phyloP scores from a whole-genome alignment of 2,797 vertebrate genomes.

The Diplodus puntazzo region DNA sequence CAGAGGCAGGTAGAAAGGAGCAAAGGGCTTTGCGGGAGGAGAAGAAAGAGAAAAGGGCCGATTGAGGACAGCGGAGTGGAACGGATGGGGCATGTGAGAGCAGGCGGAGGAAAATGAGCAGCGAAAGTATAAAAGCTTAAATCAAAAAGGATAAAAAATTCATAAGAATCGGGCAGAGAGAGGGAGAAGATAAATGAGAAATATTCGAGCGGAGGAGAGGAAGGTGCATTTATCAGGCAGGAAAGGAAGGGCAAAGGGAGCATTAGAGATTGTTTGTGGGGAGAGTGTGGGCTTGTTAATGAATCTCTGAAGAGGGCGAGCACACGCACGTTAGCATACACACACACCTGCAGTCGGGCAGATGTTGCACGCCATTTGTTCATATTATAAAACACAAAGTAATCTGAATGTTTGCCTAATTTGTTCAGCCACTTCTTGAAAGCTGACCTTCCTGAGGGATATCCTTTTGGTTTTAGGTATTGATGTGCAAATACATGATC shows the following conservation, averaged over 20 bases:
- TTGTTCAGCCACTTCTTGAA: neutral
- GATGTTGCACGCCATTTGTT: neutral
- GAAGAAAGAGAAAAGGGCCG: conserved; percentile 38
- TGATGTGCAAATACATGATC: conserved; percentile 27
- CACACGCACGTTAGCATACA: neutral
- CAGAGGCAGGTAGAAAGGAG: conserved; percentile 39
- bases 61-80: conserved; percentile 56
- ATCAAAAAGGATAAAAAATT: conserved; percentile 71
- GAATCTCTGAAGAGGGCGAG: conserved; percentile 16
- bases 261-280: conserved; percentile 39
- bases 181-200: conserved; percentile 50
- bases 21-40: neutral
- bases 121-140: conserved; percentile 65
- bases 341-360: neutral
- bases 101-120: conserved; percentile 49
- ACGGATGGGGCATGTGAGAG: conserved; percentile 47
- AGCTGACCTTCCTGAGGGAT: conserved; percentile 1
- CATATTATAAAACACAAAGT: conserved; percentile 9
- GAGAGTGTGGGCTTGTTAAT: conserved; percentile 31
- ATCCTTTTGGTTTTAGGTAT: neutral
- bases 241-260: conserved; percentile 30
- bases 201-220: conserved; percentile 26
- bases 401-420: neutral
- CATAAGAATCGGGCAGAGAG: conserved; percentile 51
- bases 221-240: conserved; percentile 47